Conservation (phyloP, 35 echinoderm and acorn worm genomes). For the Apostichopus japonicus region DNA sequence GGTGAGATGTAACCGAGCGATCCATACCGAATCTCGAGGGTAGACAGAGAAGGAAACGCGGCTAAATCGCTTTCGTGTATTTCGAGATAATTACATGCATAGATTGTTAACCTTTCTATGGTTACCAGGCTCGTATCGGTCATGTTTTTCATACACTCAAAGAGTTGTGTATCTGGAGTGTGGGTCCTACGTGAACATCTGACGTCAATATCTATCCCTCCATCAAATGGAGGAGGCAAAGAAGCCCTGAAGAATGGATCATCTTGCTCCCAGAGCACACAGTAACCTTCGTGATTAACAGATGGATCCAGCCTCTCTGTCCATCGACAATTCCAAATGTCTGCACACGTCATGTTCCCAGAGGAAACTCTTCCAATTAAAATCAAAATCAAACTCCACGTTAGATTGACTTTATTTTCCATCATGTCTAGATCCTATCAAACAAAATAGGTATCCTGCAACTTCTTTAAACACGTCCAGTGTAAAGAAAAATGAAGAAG, state of each 20-base stretch:
- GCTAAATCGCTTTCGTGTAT: slow-evolving; percentile 15
- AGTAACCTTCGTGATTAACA: neutral
- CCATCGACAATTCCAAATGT: slow-evolving; percentile 24
- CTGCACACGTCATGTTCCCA: neutral
- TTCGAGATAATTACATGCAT: neutral
- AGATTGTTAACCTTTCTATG: neutral
- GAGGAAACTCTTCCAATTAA: slow-evolving; percentile 29
- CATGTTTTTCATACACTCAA: neutral
- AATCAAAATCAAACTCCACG: neutral
- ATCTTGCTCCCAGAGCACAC: neutral
- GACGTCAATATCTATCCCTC: neutral
- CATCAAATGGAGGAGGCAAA: neutral
- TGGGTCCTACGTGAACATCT: neutral
- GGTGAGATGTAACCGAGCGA: slow-evolving; percentile 13
- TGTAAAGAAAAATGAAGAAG: no score
- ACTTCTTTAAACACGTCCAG: neutral
- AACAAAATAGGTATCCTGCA: neutral
- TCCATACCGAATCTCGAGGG: neutral
- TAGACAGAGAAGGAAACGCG: neutral
- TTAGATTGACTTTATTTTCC: neutral
- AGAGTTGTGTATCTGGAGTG: neutral
- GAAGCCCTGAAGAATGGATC: neutral
- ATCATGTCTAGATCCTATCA: neutral
- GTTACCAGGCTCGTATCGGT: no score
- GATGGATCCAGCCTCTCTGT: neutral